Conservation (phyloP, 2,797 vertebrate genomes). For the Rhabdomys pumilio region DNA sequence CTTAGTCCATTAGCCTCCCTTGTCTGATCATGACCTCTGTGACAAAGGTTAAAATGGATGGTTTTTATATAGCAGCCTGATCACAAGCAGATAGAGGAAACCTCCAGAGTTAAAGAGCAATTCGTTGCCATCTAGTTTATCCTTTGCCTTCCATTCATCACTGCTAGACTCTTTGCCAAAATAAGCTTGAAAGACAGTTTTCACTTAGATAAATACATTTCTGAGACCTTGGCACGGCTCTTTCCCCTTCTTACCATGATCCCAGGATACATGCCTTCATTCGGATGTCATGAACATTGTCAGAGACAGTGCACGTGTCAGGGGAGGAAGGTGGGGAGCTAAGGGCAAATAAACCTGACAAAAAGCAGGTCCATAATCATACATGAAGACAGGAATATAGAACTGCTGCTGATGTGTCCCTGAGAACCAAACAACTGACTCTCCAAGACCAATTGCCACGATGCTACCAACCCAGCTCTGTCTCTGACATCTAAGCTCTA, state of each 20-base stretch:
- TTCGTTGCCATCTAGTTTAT: not conserved
- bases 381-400: not conserved
- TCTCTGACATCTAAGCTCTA: constrained; percentile 14
- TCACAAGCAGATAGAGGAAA: not conserved
- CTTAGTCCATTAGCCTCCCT: not conserved
- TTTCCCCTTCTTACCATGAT: not conserved
- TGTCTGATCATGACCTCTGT: not conserved
- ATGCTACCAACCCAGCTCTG: not conserved
- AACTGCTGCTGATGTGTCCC: not conserved
- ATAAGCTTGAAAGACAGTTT: constrained; percentile 27
- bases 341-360: not conserved
- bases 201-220: constrained; percentile 44
- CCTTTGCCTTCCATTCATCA: not conserved
- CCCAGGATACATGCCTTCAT: not conserved
- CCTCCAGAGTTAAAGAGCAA: not conserved
- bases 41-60: not conserved
- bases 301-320: not conserved
- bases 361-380: not conserved
- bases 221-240: not conserved
- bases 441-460: not conserved
- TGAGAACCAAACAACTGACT: not conserved
- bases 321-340: not conserved
- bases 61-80: not conserved
- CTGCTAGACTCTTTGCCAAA: constrained; percentile 4
- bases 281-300: not conserved